Conservation (phyloP, 2,797 vertebrate species). For the Anas bahamensis region DNA sequence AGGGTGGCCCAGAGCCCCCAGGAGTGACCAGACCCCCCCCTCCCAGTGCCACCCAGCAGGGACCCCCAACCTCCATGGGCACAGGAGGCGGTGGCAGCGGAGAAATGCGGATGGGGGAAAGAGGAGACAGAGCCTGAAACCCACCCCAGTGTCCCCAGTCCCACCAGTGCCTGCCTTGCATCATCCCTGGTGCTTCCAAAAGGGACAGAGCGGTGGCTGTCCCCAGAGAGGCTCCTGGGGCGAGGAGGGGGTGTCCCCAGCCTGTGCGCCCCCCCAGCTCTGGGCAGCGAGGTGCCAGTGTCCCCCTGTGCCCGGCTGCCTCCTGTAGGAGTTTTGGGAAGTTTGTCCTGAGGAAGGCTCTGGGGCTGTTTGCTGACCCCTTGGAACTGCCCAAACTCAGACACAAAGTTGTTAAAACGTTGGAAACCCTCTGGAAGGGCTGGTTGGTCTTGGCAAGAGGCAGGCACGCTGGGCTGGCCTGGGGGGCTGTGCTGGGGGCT, state of each 20-base stretch:
- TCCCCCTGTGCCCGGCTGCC: background rate
- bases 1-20: background rate
- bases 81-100: too few relatives aligned
- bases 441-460: fast-evolving
- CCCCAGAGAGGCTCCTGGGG: too few relatives aligned
- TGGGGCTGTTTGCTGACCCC: background rate
- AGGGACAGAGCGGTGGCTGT: too few relatives aligned
- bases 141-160: too few relatives aligned
- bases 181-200: too few relatives aligned
- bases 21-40: background rate
- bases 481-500: background rate
- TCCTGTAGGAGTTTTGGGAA: background rate
- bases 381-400: fast-evolving
- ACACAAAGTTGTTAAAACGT: background rate
- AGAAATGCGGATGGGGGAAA: background rate
- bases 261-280: too few relatives aligned
- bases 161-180: too few relatives aligned
- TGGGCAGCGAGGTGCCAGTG: too few relatives aligned
- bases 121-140: background rate
- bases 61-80: background rate
- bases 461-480: background rate
- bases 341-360: background rate
- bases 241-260: too few relatives aligned
- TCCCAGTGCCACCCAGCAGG: background rate
- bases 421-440: background rate